Evolutionary conservation across 2,113 vertebrate genomes (phyloP), one percentile per base, ranked within the genome.

Genomic region (Corythaeola cristata): DNA sequence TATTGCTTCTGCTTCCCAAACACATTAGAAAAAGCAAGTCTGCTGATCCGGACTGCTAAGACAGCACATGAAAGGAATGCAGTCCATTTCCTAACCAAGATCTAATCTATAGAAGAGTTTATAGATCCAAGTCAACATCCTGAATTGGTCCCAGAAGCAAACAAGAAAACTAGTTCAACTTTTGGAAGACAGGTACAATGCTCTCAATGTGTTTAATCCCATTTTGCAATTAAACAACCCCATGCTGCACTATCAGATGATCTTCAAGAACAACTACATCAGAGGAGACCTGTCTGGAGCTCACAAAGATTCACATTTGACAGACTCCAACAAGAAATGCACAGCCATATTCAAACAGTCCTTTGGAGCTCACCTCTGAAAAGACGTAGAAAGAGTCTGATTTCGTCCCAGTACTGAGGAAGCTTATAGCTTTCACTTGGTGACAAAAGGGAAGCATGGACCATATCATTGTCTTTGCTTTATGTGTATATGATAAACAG

Each of bases 1-100:
- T 92, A 95, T 90, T 93, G 86, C 96, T 92, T 52, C 92, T 92
- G 90, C 89, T 94, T 96, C 90, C 92, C 90, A 95, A 96, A 96
- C 90, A 94, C 95, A 93, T 97, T 92, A 96, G 83, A 72, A 96
- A 92, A 91, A 89, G 90, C 93, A 88, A 91, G 91, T 90, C 96
- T 96, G 96, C 96, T 97, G 95, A 96, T 94, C 94, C 87, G 81
- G 85, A 95, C 91, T 96, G 95, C 94, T 95, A 97, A 97, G 92
- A 95, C 95, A 95, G 96, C 96, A 96, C 90, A 96, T 91, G 94
- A 96, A 95, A 93, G 88, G 96, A 97, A 97, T 96, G 91, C 59
- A 96, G 95, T 91, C 95, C 93, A 97, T 97, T 97, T 97, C 91
- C 96, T 96, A 96, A 94, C 91, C 95, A 59, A 96, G 96, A 96